These are phyloP conservation scores for Portunus trituberculatus DNA, from an alignment of 1,140 invertebrate species.

Conservation along the genomic window DNA sequence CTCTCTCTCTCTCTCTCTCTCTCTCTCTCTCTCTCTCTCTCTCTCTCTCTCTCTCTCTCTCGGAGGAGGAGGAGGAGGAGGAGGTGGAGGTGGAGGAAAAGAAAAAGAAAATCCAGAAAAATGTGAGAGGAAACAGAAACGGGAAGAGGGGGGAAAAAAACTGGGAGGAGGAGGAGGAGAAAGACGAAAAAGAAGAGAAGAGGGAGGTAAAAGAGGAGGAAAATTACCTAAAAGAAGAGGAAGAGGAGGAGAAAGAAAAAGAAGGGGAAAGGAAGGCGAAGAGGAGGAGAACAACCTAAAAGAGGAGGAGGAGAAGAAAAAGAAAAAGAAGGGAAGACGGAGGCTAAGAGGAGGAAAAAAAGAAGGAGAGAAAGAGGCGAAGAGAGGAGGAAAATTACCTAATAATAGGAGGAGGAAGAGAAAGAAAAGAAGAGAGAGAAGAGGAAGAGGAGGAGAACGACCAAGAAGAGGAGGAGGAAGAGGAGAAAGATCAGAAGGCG, in stretches of 20 bases:
- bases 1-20: slow-evolving; percentile 34
- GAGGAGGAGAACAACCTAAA: not conserved
- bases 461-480: not conserved
- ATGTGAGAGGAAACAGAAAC: too few relatives aligned
- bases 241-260: too few relatives aligned
- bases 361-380: not conserved
- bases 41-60: slow-evolving; percentile 16
- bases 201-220: too few relatives aligned
- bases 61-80: not conserved
- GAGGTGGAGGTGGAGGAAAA: too few relatives aligned
- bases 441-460: not conserved
- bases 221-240: too few relatives aligned
- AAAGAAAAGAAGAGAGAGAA: not conserved
- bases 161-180: too few relatives aligned
- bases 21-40: slow-evolving; percentile 16
- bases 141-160: too few relatives aligned
- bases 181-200: too few relatives aligned
- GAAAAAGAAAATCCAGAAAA: too few relatives aligned
- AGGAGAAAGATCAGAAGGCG: not conserved
- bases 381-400: too few relatives aligned
- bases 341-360: not conserved
- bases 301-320: not conserved
- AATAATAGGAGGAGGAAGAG: not conserved
- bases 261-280: too few relatives aligned
- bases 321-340: not conserved